Conservation (phyloP, 2,888 invertebrate species). For the Germaria angustata region DNA sequence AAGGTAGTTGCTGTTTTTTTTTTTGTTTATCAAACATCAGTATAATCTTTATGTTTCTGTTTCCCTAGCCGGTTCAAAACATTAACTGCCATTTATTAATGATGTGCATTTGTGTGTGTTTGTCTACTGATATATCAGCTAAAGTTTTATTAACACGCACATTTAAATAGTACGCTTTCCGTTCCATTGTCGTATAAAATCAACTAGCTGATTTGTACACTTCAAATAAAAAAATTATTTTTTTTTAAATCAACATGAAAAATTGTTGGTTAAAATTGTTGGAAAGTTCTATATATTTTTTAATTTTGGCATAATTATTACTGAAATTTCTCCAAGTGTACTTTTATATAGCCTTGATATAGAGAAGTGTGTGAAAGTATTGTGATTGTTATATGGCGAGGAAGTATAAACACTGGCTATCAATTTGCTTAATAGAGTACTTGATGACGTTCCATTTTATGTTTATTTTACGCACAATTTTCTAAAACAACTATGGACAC, state of each 20-base stretch:
- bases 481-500: slow-evolving; percentile 71
- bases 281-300: too few species aligned
- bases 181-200: slow-evolving; percentile 38
- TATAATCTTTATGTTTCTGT: slow-evolving; percentile 22
- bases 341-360: neutral
- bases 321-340: neutral
- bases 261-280: too few species aligned
- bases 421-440: slow-evolving; percentile 54
- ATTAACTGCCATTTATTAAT: neutral
- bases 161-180: slow-evolving; percentile 54
- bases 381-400: slow-evolving; percentile 42
- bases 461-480: slow-evolving; percentile 77
- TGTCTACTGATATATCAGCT: slow-evolving; percentile 44
- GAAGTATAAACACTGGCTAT: slow-evolving; percentile 36
- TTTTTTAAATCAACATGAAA: too few species aligned
- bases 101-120: too few species aligned
- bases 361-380: slow-evolving; percentile 36
- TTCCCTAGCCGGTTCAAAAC: neutral
- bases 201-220: slow-evolving; percentile 14
- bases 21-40: slow-evolving; percentile 34
- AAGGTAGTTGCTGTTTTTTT: slow-evolving; percentile 30
- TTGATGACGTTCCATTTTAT: slow-evolving; percentile 54
- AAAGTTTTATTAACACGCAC: slow-evolving; percentile 63
- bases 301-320: too few species aligned
- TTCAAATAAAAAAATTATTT: too few species aligned